Evolutionary conservation across 2,888 invertebrate species (phyloP).

Genomic region (Sminthurides aquaticus): DNA sequence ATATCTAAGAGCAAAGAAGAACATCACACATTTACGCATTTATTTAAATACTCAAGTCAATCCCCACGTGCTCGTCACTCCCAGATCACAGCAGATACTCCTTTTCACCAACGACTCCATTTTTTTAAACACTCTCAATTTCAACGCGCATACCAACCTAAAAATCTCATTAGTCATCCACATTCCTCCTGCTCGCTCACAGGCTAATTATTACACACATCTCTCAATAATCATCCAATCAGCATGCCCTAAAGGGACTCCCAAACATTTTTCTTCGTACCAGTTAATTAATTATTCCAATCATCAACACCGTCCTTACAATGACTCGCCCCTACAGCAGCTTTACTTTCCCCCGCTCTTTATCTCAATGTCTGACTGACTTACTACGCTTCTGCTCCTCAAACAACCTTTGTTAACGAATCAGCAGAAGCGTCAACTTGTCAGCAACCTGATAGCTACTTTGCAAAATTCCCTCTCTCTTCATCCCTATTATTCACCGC

Average conservation of each 20-base stretch:
- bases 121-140: background rate
- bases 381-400: no score
- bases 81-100: background rate
- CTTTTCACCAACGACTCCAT: background rate
- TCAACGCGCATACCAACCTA: background rate
- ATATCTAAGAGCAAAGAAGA: slow-evolving; percentile 13
- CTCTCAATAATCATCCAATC: background rate
- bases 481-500: no score
- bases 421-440: no score
- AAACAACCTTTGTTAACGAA: no score
- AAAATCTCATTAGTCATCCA: background rate
- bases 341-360: no score
- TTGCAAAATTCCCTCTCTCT: background rate
- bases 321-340: background rate
- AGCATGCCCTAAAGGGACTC: background rate
- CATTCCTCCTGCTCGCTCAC: background rate
- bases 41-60: background rate
- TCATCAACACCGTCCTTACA: background rate
- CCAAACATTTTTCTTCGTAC: background rate
- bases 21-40: background rate
- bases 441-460: background rate
- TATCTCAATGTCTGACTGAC: no score
- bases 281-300: background rate
- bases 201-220: background rate
- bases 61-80: background rate